Base-by-base conservation (phyloP, 2,797 vertebrate species). In the Onychomys torridus region DNA sequence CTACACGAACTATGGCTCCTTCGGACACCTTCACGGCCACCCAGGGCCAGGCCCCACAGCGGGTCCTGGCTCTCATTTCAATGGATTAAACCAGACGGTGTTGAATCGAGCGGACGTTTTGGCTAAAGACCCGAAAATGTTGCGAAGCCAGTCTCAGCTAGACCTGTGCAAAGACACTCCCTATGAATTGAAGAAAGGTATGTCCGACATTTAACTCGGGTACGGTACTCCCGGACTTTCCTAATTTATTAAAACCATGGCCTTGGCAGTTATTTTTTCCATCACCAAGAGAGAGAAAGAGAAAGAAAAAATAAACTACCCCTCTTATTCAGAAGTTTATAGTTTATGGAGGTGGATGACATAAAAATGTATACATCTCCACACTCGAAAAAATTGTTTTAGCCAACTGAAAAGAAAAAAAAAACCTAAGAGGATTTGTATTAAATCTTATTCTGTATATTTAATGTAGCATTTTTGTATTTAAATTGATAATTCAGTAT, bases 391-490 rank as follows among this genome's bases (percentile, higher is more conserved):
- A 99, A 99, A 99, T 16, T 98, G 99, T 99, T 99, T 99, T 99
- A 99, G 99, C 98, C 99, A 98, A 98, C 99, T 98, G 98, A 99
- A 99, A 99, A 97, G 96, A 95, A 97, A 98, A 95, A 96, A 98
- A 86, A 69, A 85, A 69, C 83, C 65, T 96, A 98, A 94, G 99
- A 99, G 98, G 98, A 99, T 99, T 99, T 99, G 99, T 99, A 99
- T 99, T 98, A 99, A 99, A 99, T 99, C 99, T 99, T 99, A 99
- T 99, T 98, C 99, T 99, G 99, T 99, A 99, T 99, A 99, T 99
- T 99, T 99, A 99, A 99, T 99, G 99, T 99, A 99, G 99, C 99
- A 99, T 98, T 99, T 99, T 99, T 99, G 99, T 99, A 99, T 99
- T 99, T 99, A 99, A 99, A 99, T 99, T 99, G 99, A 99, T 99